phyloP scores from a whole-genome alignment of 2,888 invertebrate genomes.

The Metellina segmentata region DNA sequence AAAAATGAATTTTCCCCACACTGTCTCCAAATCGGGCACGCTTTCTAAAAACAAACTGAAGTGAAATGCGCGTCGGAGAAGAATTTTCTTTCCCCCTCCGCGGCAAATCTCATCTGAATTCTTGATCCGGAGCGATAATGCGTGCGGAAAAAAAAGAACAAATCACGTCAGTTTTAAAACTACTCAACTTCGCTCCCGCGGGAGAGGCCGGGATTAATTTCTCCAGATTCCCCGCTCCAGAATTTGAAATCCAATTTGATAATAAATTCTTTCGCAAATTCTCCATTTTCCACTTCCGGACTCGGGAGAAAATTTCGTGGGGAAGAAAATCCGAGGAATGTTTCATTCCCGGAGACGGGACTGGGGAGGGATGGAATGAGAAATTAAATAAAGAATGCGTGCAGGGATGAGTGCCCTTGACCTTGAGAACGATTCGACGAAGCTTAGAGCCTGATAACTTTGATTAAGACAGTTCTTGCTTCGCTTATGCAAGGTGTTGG shows the following conservation, averaged over 20 bases:
- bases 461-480: not conserved
- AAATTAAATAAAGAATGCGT: not conserved
- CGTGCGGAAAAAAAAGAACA: not conserved
- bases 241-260: constrained; percentile 54
- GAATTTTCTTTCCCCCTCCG: not conserved
- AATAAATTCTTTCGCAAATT: constrained; percentile 61
- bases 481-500: no score
- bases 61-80: not conserved
- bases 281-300: constrained; percentile 5
- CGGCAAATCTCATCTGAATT: constrained; percentile 33
- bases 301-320: constrained; percentile 6
- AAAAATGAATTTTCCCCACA: constrained; percentile 14
- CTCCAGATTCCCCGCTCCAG: constrained; percentile 17
- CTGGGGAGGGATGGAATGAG: not conserved
- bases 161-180: constrained; percentile 48
- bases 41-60: constrained; percentile 6
- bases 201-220: constrained; percentile 23
- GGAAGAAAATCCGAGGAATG: constrained; percentile 25
- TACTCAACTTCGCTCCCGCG: constrained; percentile 5
- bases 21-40: not conserved
- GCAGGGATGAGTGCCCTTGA: not conserved
- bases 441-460: not conserved
- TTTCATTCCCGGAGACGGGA: constrained; percentile 13
- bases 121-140: constrained; percentile 33
- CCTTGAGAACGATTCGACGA: not conserved